Evolutionary conservation across 2,797 vertebrate genomes (phyloP), one percentile per base, ranked within the genome.

Genomic region (Acomys russatus): DNA sequence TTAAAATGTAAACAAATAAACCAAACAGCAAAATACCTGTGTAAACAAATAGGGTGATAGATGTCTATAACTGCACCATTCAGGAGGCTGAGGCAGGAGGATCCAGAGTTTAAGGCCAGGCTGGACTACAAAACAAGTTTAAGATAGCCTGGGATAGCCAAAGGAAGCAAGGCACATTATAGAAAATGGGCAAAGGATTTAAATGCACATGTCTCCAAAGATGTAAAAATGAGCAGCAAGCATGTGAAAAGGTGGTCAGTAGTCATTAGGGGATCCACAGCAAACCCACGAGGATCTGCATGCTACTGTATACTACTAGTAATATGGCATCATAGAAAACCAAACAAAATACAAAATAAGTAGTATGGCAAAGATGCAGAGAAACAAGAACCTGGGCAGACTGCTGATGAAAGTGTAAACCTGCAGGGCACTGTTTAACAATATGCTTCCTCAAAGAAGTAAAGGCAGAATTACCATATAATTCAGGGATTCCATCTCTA

Each of bases 1-100:
- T 71, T 93, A 71, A 4, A 56, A 91, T 93, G 94, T 71, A 94
- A 85, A 61, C 12, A 51, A 33, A 49, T 73, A 88, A 84, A 82
- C 33, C 15, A 91, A 87, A 38, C 20, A 54, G 17, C 18, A 54
- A 54, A 33, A 35, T 28, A 10, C 51, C 22, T 28, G 33, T 44
- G 25, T n/a, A 88, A 74, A 17, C 35, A 74, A 38, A 59, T 20
- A 44, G 23, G 25, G 38, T 88, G 54, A 11, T 73, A 30, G 6
- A 88, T 38, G 54, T 17, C 35, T 44, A 28, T 20, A 88, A 33
- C 15, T 44, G 54, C 9, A 61, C 15, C 68, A 35, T 28, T 38
- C 30, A 73, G 85, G 51, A 73, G 22, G 35, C 23, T 30, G 10
- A 59, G 86, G 54, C 35, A 44, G 54, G 54, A 88, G 51, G 44